Evolutionary conservation across 1,140 invertebrate species (phyloP).

Genomic region (Trichonephila inaurata): DNA sequence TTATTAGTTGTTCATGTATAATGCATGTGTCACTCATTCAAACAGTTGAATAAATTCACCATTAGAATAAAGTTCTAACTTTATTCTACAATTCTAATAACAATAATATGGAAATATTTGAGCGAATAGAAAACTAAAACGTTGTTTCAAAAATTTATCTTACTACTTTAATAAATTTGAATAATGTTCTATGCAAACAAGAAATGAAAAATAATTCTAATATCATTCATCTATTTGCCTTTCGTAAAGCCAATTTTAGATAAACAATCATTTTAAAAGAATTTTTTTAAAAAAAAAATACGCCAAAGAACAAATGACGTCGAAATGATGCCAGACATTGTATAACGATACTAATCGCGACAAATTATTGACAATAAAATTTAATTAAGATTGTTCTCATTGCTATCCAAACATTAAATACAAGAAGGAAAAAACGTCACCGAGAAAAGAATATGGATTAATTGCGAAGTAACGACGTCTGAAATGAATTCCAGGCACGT

Average conservation of each 20-base stretch:
- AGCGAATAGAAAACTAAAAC: too few relatives aligned
- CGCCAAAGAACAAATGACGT: not conserved
- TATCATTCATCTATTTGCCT: not conserved
- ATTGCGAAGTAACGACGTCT: conserved; percentile 7
- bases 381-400: not conserved
- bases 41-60: too few relatives aligned
- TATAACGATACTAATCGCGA: not conserved
- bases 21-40: too few relatives aligned
- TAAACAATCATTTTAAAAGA: not conserved
- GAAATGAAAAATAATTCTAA: not conserved
- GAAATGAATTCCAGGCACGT: not conserved
- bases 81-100: too few relatives aligned
- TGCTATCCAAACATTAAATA: not conserved
- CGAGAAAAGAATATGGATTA: not conserved
- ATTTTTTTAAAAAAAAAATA: not conserved
- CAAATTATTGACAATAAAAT: not conserved
- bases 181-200: too few relatives aligned
- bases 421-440: not conserved
- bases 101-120: too few relatives aligned
- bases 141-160: too few relatives aligned
- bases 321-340: not conserved
- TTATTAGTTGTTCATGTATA: too few relatives aligned
- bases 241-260: not conserved
- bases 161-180: too few relatives aligned
- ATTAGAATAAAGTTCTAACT: too few relatives aligned